Evolutionary conservation across 2,113 vertebrate species (phyloP), one percentile per base, ranked within the genome.

Genomic region (Dermatemys mawii): DNA sequence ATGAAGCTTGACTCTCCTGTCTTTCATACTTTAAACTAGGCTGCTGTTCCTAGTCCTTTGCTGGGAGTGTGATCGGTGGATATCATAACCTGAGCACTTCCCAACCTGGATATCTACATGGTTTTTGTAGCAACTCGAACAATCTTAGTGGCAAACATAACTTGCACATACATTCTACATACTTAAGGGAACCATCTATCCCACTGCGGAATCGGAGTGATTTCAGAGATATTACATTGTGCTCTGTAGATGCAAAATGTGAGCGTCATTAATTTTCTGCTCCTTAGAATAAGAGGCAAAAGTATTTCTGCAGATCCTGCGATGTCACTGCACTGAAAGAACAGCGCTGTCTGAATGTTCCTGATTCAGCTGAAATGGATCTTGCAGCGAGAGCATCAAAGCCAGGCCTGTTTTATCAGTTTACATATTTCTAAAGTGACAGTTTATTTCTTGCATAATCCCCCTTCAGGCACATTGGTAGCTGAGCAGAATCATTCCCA

Each of bases 401-500:
- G 93, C 91, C 91, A 93, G 88, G 90, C 81, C 96, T 96, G 95
- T 92, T 97, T 97, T 97, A 97, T 96, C 97, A 93, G 95, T 97
- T 97, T 97, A 97, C 93, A 96, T 96, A 93, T 94, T 97, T 78
- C 95, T 88, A 93, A 89, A 38, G 73, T 10, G 19, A 67, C 84
- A 85, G 95, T 96, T 97, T 96, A 92, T 95, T 96, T 92, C 93
- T 91, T 92, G 88, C 29, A 3, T 97, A 97, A 97, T 96, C 96
- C 94, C 95, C 90, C 93, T 93, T 3, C 11, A 93, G 96, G 89
- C 14, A 0, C 78, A 92, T 46, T n/a, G 4, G 91, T 94, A 94
- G 75, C 73, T 91, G 91, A 96, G 84, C 86, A 96, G 90, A 95
- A 48, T 83, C 27, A 2, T 29, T 93, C 60, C 89, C 82, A 94